Evolutionary conservation across 2,888 invertebrate species (phyloP), one percentile per base, ranked within the genome.

Genomic region (Lasioglossum oenotherae): DNA sequence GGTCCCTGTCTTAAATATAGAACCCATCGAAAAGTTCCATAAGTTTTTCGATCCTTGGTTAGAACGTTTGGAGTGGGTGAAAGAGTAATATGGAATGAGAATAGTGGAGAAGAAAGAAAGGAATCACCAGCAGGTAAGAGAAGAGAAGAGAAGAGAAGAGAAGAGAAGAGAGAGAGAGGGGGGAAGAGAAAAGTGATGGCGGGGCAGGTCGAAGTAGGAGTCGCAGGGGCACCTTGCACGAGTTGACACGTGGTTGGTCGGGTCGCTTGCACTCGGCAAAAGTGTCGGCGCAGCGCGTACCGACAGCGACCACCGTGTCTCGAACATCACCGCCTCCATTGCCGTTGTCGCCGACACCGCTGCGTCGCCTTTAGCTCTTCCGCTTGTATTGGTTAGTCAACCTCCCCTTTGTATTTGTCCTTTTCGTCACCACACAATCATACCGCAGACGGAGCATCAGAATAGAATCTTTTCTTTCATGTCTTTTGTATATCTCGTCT

Each of bases 281-380:
- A 93, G 93, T 93, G 93, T 93, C 92, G 91, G 92, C 89, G 89
- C 90, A 92, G 93, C 91, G 93, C 91, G 93, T 92, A 93, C 93
- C 92, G 90, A 93, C 93, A 93, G 93, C 93, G 93, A 93, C 93
- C 93, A 93, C 93, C 91, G 93, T 93, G 93, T 92, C 93, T 92
- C 80, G 90, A 90, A 88, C 84, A 91, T 77, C 80, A 84, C 57
- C 79, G 69, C 46, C 38, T 46, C 78, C 79, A 74, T 31, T 82
- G 69, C 88, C 86, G 74, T 49, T 76, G 27, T 75, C 38, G 35
- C 76, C 76, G 74, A 71, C 79, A 74, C 41, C 84, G 53, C 88
- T 82, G 74, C 76, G 82, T 82, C 87, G 57, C 84, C 82, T 78
- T 84, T 79, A 69, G 82, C 84, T 81, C 84, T 89, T 82, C 82